Evolutionary conservation across 2,888 invertebrate genomes (phyloP).

Genomic region (Drosophila aldrichi): DNA sequence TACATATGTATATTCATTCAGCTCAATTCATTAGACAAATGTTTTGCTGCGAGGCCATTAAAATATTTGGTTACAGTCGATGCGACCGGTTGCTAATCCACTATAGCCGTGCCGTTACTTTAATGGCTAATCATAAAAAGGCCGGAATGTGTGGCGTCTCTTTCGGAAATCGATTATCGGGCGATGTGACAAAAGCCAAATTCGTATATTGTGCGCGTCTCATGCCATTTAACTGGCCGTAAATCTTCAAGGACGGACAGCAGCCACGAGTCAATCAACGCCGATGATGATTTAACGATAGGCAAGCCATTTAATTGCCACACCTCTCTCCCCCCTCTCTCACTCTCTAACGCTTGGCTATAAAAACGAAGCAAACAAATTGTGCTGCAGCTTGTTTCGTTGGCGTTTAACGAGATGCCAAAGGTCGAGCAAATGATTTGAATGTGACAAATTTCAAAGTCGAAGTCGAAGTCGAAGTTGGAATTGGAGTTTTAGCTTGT

Average conservation of each 20-base stretch:
- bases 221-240: slow-evolving; percentile 69
- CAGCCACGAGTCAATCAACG: slow-evolving; percentile 70
- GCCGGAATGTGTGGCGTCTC: slow-evolving; percentile 31
- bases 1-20: too few species aligned
- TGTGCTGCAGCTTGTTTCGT: slow-evolving; percentile 20
- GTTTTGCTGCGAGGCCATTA: slow-evolving; percentile 41
- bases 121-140: slow-evolving; percentile 45
- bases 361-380: slow-evolving; percentile 19
- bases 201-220: slow-evolving; percentile 31
- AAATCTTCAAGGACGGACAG: slow-evolving; percentile 76
- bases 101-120: slow-evolving; percentile 32
- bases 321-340: slow-evolving; percentile 1
- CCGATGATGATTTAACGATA: slow-evolving; percentile 67
- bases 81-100: slow-evolving; percentile 31
- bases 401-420: slow-evolving; percentile 62
- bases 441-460: slow-evolving; percentile 60
- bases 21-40: slow-evolving; percentile 39
- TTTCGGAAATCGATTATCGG: slow-evolving; percentile 66
- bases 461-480: not conserved
- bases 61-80: slow-evolving; percentile 51
- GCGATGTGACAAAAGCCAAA: slow-evolving; percentile 61
- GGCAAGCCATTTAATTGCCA: slow-evolving; percentile 69
- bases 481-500: slow-evolving; percentile 17
- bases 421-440: slow-evolving; percentile 58
- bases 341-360: not conserved